Evolutionary conservation across 2,888 invertebrate genomes (phyloP).

Genomic region (Heliconius sara): DNA sequence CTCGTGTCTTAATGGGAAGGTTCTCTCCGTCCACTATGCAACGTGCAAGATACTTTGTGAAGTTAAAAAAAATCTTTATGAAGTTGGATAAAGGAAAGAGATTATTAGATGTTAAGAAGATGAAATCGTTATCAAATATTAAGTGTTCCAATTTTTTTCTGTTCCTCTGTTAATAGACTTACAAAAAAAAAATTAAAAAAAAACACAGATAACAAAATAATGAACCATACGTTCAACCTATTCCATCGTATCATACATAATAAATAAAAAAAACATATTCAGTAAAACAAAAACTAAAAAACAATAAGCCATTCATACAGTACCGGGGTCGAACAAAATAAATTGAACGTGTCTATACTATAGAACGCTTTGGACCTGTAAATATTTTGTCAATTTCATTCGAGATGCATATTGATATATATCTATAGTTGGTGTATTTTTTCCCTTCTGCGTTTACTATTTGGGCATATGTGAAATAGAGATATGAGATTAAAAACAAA

Average conservation of each 20-base stretch:
- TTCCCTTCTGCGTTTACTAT: conserved; percentile 6
- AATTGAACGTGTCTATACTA: conserved; percentile 17
- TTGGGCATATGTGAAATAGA: conserved; percentile 34
- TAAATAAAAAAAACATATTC: conserved; percentile 6
- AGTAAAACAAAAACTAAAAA: background rate
- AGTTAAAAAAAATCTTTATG: too few species aligned
- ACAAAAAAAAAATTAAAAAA: too few species aligned
- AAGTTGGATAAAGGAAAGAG: background rate
- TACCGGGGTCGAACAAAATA: conserved; percentile 2
- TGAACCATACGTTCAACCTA: too few species aligned
- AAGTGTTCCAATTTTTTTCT: too few species aligned
- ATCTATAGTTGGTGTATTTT: conserved; percentile 38
- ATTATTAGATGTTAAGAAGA: too few species aligned
- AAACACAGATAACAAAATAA: too few species aligned
- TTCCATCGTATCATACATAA: conserved; percentile 1
- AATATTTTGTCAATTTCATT: conserved; percentile 36
- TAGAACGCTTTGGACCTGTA: conserved; percentile 19
- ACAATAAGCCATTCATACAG: conserved; percentile 7
- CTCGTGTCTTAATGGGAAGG: too few species aligned
- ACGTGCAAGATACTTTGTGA: too few species aligned
- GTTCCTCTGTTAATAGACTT: too few species aligned
- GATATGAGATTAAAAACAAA: conserved; percentile 44
- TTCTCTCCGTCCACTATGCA: too few species aligned
- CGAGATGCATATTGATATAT: conserved; percentile 35
- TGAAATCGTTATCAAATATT: background rate